Percentiles rank a stretch among this genome's conserved stretches.
Evolutionary conservation across 2,888 invertebrate genomes (phyloP).

Genomic region (Himalopsyche kuldschensis): DNA sequence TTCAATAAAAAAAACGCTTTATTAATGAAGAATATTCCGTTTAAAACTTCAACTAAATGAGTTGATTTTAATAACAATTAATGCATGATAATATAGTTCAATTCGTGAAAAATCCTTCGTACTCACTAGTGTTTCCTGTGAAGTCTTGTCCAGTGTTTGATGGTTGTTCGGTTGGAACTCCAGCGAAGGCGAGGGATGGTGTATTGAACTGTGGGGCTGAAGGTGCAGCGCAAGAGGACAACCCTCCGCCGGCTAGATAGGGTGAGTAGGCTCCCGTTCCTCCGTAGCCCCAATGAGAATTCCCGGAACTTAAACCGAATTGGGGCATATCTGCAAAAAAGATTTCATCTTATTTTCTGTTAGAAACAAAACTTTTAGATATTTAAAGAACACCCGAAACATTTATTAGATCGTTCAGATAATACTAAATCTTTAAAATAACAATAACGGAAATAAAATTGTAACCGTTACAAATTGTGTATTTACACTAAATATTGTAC

Average conservation of each 20-base stretch:
- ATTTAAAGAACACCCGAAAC: too few relatives aligned
- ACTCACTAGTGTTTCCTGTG: constrained; percentile 60
- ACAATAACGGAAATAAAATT: too few relatives aligned
- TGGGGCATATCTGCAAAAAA: constrained; percentile 75
- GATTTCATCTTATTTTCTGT: neutral
- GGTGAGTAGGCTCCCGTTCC: constrained; percentile 85
- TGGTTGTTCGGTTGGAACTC: constrained; percentile 68
- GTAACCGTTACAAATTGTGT: too few relatives aligned
- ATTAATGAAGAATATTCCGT: too few relatives aligned
- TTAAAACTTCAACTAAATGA: too few relatives aligned
- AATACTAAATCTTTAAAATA: too few relatives aligned
- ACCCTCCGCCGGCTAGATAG: constrained; percentile 70
- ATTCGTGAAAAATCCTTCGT: constrained; percentile 40
- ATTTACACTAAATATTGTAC: too few relatives aligned
- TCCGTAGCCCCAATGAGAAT: constrained; percentile 88
- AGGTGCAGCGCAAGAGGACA: constrained; percentile 76
- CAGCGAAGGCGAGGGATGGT: constrained; percentile 72
- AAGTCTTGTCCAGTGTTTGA: constrained; percentile 58
- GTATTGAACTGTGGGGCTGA: constrained; percentile 72
- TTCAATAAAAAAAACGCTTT: too few relatives aligned
- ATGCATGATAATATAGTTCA: too few relatives aligned
- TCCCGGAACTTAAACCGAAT: constrained; percentile 80
- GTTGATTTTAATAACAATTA: too few relatives aligned
- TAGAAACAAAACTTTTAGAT: too few relatives aligned
- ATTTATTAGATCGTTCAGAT: too few relatives aligned